Percentiles rank a stretch among this genome's conserved stretches.
Evolutionary conservation across 2,888 invertebrate genomes (phyloP).

Genomic region (Encarsia formosa): DNA sequence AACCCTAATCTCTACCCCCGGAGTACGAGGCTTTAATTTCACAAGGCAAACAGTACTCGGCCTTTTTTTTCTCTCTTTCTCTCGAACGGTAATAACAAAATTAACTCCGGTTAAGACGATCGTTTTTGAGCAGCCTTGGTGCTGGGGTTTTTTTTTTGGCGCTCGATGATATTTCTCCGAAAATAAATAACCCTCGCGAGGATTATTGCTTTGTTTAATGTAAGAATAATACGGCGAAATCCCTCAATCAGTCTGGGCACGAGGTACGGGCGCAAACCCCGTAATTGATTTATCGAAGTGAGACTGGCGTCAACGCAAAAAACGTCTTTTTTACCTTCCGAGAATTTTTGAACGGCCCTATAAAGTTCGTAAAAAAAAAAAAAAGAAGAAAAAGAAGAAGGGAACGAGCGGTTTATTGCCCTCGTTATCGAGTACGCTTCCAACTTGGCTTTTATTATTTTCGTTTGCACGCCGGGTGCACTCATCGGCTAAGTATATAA

Average conservation of each 20-base stretch:
- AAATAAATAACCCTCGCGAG: conserved; percentile 4
- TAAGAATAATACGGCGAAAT: conserved; percentile 20
- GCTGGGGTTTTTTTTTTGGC: neutral
- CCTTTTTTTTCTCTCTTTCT: neutral
- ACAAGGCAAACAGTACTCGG: too few species aligned
- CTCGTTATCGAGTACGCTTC: conserved; percentile 15
- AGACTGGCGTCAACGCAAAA: conserved; percentile 9
- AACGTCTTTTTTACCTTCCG: conserved; percentile 21
- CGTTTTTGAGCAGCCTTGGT: neutral
- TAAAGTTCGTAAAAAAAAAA: neutral
- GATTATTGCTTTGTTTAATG: conserved; percentile 17
- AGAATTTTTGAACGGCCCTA: conserved; percentile 17
- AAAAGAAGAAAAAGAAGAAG: conserved; percentile 9
- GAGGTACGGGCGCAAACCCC: neutral
- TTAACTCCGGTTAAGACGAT: neutral
- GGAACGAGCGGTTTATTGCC: conserved; percentile 24
- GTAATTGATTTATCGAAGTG: conserved; percentile 26
- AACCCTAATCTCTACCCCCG: too few species aligned
- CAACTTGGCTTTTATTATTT: too few species aligned
- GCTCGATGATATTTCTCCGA: conserved; percentile 9
- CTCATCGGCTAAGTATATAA: too few species aligned
- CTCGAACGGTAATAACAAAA: neutral
- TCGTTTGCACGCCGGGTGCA: too few species aligned
- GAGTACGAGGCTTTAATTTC: too few species aligned
- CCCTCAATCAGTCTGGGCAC: conserved; percentile 12